Evolutionary conservation across 2,888 invertebrate genomes (phyloP).

Genomic region (Tenthredo livida): DNA sequence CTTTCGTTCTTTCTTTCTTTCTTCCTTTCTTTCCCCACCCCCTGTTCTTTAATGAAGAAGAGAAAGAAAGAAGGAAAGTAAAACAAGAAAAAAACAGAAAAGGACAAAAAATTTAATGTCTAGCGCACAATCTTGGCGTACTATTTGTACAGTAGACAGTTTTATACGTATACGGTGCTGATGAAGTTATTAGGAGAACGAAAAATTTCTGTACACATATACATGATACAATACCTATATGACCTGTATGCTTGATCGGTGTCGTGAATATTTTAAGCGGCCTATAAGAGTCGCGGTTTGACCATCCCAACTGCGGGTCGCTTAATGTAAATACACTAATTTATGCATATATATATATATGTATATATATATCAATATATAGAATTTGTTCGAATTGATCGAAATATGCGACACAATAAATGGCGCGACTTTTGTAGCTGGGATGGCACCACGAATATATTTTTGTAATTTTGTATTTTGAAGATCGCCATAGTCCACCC

Average conservation of each 20-base stretch:
- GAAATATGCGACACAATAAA: constrained; percentile 62
- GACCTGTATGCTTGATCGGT: constrained; percentile 1
- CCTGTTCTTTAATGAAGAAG: neutral
- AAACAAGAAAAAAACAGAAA: neutral
- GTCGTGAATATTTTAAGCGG: constrained; percentile 69
- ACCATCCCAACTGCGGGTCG: constrained; percentile 62
- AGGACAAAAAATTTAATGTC: neutral
- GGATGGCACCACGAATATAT: constrained; percentile 69
- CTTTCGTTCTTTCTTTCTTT: neutral
- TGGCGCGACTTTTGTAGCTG: constrained; percentile 55
- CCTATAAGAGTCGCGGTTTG: constrained; percentile 67
- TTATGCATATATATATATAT: constrained; percentile 55
- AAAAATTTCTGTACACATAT: neutral
- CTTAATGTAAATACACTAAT: constrained; percentile 68
- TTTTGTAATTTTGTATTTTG: constrained; percentile 75
- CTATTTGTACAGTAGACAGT: constrained; percentile 14
- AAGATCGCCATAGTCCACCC: constrained; percentile 59
- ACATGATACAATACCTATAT: neutral
- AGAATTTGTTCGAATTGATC: constrained; percentile 58
- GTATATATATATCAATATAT: too few relatives aligned
- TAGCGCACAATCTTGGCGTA: constrained; percentile 17
- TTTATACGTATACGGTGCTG: constrained; percentile 6
- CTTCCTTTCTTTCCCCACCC: too few relatives aligned
- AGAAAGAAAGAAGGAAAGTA: neutral
- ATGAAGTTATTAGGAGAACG: neutral